Percentiles rank a stretch among this genome's conserved stretches.
Conservation (phyloP, 2,797 vertebrate genomes). For the Cetoscarus ocellatus region DNA sequence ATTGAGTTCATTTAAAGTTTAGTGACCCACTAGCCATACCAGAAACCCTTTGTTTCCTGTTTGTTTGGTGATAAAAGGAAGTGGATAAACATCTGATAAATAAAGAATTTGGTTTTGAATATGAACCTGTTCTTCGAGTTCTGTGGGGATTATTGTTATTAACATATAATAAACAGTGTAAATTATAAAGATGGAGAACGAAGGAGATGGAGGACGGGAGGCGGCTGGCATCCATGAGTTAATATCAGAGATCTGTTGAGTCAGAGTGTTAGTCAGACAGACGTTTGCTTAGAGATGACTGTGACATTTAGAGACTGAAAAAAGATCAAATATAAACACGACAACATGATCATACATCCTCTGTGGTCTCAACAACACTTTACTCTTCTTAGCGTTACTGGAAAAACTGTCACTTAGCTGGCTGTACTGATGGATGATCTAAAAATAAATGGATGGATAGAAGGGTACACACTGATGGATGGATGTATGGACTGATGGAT, state of each 20-base stretch:
- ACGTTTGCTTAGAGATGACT: not conserved
- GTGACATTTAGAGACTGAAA: not conserved
- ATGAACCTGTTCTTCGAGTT: not conserved
- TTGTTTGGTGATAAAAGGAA: not conserved
- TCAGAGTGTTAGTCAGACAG: not conserved
- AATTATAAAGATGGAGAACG: not conserved
- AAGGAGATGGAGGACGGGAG: not conserved
- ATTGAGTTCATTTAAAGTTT: not conserved
- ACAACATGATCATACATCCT: too few species aligned
- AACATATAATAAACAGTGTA: not conserved
- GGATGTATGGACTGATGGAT: too few species aligned
- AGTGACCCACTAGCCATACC: not conserved
- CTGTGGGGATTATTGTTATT: not conserved
- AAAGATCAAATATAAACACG: too few species aligned
- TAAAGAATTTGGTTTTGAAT: not conserved
- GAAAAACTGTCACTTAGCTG: too few species aligned
- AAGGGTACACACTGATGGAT: too few species aligned
- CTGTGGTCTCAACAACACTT: too few species aligned
- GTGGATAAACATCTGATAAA: not conserved
- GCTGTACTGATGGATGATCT: too few species aligned
- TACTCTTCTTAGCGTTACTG: too few species aligned
- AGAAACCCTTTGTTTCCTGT: not conserved
- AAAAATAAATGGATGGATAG: too few species aligned
- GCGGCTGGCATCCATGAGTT: slow-evolving; percentile 11
- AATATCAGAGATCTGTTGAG: not conserved